Conservation (phyloP, 30 jellyfish, hydroid and myxozoan species). For the Mastigias papua region DNA sequence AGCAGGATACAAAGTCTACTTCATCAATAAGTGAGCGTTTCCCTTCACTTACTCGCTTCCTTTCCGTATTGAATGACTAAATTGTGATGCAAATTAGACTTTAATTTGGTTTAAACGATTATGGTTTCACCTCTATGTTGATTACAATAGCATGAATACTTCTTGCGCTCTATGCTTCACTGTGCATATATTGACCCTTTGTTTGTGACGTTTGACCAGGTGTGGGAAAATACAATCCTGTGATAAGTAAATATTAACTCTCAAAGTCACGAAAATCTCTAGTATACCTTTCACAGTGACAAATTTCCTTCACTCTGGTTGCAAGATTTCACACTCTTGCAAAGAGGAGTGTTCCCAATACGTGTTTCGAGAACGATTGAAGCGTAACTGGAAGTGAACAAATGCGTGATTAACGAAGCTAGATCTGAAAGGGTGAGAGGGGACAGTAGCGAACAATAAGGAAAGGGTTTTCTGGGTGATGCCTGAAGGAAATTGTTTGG, state of each 20-base stretch:
- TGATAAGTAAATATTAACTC: neutral
- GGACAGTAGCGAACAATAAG: no score
- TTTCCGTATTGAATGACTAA: neutral
- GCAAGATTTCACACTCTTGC: neutral
- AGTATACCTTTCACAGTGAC: neutral
- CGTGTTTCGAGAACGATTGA: neutral
- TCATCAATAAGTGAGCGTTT: neutral
- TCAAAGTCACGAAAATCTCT: neutral
- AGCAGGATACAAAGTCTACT: neutral
- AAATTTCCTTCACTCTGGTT: neutral
- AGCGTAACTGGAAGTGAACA: no score
- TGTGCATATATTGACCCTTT: constrained; percentile 37
- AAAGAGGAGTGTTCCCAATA: neutral
- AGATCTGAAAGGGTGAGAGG: no score
- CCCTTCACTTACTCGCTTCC: neutral
- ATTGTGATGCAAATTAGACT: constrained; percentile 37
- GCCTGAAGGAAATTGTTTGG: no score
- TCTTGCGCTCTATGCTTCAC: constrained; percentile 23
- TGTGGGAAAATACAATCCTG: constrained; percentile 34
- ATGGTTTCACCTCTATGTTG: constrained; percentile 15
- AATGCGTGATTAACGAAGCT: no score
- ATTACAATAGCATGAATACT: constrained; percentile 21
- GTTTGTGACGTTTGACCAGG: constrained; percentile 30
- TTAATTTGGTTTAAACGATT: constrained; percentile 9
- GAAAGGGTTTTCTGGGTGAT: no score